Evolutionary conservation across 2,797 vertebrate genomes (phyloP).

Genomic region (Cuniculus paca): DNA sequence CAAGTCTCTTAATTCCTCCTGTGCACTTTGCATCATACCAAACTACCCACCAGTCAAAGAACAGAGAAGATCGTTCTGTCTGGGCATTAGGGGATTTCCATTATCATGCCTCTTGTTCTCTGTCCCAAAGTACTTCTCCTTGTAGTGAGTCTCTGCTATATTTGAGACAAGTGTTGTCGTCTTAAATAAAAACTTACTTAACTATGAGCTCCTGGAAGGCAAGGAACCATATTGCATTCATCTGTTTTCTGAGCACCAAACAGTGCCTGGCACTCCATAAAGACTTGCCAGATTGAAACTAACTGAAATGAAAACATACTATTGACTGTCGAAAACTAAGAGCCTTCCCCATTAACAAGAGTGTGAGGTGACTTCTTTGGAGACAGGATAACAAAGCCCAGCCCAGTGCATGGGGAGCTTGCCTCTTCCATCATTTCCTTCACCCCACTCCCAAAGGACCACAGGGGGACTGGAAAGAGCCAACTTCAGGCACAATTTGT

Average conservation of each 20-base stretch:
- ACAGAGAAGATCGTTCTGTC: not conserved
- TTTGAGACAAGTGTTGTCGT: constrained; percentile 22
- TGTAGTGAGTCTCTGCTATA: not conserved
- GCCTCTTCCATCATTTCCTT: not conserved
- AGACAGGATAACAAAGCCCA: not conserved
- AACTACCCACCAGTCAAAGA: not conserved
- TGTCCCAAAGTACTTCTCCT: not conserved
- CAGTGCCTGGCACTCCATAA: not conserved
- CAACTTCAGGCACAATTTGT: not conserved
- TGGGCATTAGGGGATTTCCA: not conserved
- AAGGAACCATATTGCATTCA: not conserved
- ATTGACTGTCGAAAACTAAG: not conserved
- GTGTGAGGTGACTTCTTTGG: not conserved
- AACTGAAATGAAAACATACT: constrained; percentile 52
- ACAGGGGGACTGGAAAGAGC: not conserved
- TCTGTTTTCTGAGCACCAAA: constrained; percentile 11
- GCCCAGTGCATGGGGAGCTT: not conserved
- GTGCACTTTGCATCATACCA: not conserved
- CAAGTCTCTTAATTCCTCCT: not conserved
- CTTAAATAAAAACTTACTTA: constrained; percentile 30
- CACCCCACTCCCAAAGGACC: not conserved
- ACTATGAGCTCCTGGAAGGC: not conserved
- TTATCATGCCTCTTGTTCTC: not conserved
- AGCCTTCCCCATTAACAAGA: not conserved
- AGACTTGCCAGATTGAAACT: not conserved